These are phyloP conservation scores for Thalassarche chlororhynchos DNA, from an alignment of 2,113 vertebrate genomes.

Conservation along the genomic window DNA sequence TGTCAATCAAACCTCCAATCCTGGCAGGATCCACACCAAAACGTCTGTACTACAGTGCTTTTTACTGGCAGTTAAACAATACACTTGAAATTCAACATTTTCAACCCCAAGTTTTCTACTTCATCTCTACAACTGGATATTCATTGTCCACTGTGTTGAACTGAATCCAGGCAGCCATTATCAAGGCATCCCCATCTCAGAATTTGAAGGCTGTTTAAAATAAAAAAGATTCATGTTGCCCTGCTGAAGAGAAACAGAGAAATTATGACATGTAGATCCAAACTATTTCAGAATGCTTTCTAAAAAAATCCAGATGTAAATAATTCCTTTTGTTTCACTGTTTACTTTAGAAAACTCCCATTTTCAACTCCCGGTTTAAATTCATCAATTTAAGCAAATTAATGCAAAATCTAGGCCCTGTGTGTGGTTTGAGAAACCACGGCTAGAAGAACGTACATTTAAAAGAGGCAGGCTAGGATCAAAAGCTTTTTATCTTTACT, in stretches of 20 bases:
- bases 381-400: not conserved
- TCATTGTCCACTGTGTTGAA: not conserved
- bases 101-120: not conserved
- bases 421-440: not conserved
- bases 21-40: not conserved
- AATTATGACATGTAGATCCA: not conserved
- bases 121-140: not conserved
- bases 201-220: not conserved
- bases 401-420: not conserved
- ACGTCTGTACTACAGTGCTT: not conserved
- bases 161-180: not conserved
- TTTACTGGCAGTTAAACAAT: not conserved
- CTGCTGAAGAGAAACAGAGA: not conserved
- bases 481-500: not conserved
- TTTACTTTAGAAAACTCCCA: not conserved
- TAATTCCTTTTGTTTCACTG: not conserved
- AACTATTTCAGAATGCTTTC: not conserved
- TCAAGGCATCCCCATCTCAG: not conserved
- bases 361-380: not conserved
- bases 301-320: not conserved
- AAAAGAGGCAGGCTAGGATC: not conserved
- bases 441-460: not conserved
- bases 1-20: conserved; percentile 33
- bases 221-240: not conserved
- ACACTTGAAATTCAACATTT: not conserved